phyloP scores from a whole-genome alignment of 2,113 vertebrate genomes.

The Vombatus ursinus region DNA sequence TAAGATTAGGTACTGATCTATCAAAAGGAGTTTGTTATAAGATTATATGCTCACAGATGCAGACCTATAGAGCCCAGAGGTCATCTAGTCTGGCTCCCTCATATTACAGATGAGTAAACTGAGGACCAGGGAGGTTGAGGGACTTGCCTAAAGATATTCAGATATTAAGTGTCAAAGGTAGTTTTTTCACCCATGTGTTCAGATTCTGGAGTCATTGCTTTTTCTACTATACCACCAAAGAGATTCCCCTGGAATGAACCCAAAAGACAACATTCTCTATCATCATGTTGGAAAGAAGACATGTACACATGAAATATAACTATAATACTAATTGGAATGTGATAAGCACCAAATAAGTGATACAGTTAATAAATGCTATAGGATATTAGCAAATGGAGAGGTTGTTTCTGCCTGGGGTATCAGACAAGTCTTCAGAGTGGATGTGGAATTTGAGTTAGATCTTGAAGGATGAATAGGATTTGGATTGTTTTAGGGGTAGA shows the following conservation, averaged over 20 bases:
- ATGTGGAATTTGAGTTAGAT: background rate
- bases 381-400: background rate
- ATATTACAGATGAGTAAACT: background rate
- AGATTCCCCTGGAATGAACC: background rate
- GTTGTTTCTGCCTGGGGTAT: background rate
- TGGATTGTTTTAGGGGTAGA: background rate
- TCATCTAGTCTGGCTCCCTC: background rate
- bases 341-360: background rate
- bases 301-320: background rate
- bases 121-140: background rate
- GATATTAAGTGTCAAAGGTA: background rate
- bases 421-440: background rate
- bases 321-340: background rate
- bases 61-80: background rate
- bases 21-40: slow-evolving; percentile 34
- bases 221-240: background rate
- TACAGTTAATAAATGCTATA: background rate
- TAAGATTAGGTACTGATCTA: slow-evolving; percentile 35
- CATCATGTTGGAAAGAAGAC: background rate
- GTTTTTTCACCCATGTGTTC: background rate
- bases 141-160: background rate
- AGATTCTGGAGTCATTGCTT: background rate
- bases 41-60: background rate
- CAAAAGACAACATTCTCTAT: background rate
- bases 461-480: background rate